Conservation (phyloP, 2,113 vertebrate genomes). For the Podarcis raffonei region DNA sequence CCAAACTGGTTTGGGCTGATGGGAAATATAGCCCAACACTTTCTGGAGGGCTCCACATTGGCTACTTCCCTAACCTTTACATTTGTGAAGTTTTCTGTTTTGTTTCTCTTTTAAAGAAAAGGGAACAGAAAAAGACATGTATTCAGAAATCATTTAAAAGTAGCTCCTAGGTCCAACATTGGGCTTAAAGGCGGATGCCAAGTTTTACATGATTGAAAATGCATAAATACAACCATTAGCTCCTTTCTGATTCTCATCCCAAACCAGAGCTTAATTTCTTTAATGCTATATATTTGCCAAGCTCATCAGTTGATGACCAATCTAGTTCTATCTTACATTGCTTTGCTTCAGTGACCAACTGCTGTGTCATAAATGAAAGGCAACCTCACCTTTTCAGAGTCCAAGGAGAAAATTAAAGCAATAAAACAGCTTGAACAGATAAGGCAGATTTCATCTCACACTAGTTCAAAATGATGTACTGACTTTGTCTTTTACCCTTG, state of each 20-base stretch:
- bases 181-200: neutral
- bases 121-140: neutral
- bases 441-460: neutral
- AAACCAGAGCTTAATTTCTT: slow-evolving; percentile 11
- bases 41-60: too few species aligned
- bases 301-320: slow-evolving; percentile 28
- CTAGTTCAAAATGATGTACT: fast-evolving
- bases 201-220: neutral
- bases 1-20: too few species aligned
- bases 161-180: neutral
- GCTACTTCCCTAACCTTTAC: neutral
- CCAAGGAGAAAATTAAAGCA: neutral
- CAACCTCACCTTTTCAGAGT: fast-evolving
- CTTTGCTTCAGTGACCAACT: slow-evolving; percentile 20
- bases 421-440: neutral
- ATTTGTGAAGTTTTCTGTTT: neutral
- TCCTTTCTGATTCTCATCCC: neutral
- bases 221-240: neutral
- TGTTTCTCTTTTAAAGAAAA: neutral
- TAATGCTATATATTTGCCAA: slow-evolving; percentile 9
- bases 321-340: slow-evolving; percentile 24
- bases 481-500: neutral
- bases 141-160: neutral
- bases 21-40: too few species aligned
- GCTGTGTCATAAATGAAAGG: neutral